Percentiles rank a stretch among this genome's conserved stretches.
Evolutionary conservation across 2,888 invertebrate genomes (phyloP).

Genomic region (Flexamia atlantica): DNA sequence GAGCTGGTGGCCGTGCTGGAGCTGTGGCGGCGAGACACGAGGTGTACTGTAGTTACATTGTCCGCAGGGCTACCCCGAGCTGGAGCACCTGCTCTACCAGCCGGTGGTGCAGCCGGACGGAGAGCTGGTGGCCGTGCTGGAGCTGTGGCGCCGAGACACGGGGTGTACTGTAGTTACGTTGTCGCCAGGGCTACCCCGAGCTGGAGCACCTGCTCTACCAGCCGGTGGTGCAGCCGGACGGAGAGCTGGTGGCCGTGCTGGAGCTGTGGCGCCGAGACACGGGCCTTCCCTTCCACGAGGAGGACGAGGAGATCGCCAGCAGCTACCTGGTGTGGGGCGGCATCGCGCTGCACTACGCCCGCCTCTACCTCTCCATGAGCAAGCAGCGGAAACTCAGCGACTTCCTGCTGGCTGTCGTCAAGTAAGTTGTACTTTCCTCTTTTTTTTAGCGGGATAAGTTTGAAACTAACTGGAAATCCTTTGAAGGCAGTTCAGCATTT

Average conservation of each 20-base stretch:
- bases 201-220: slow-evolving; percentile 77
- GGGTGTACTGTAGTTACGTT: no score
- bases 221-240: slow-evolving; percentile 81
- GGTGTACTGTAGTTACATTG: no score
- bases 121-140: no score
- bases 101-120: no score
- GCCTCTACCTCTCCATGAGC: slow-evolving; percentile 83
- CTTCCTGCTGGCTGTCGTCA: slow-evolving; percentile 88
- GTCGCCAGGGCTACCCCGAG: slow-evolving; percentile 65
- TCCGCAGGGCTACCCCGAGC: no score
- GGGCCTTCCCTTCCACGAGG: slow-evolving; percentile 78
- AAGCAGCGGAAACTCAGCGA: slow-evolving; percentile 86
- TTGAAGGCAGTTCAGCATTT: no score
- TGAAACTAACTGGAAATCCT: no score
- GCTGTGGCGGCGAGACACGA: no score
- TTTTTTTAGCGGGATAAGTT: no score
- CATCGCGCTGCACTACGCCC: slow-evolving; percentile 83
- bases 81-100: no score
- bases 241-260: slow-evolving; percentile 81
- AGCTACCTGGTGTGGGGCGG: slow-evolving; percentile 85
- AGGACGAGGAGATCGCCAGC: slow-evolving; percentile 83
- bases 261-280: slow-evolving; percentile 81
- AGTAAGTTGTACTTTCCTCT: slow-evolving; percentile 78
- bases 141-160: no score
- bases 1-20: no score